Conservation (phyloP, 2,797 vertebrate species). For the Crocodylus rhombifer region DNA sequence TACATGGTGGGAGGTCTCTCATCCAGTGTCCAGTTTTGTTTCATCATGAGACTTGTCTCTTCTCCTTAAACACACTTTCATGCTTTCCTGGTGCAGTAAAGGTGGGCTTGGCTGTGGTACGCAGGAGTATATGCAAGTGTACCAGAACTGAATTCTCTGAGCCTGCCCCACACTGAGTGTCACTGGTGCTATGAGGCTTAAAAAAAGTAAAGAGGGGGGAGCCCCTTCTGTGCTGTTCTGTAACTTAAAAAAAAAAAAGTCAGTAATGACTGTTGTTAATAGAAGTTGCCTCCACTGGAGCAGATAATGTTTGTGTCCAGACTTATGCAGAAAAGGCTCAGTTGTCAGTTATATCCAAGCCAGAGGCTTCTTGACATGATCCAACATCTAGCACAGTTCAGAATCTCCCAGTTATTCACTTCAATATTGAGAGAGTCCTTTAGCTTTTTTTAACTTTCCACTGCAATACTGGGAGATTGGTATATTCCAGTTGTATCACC, state of each 20-base stretch:
- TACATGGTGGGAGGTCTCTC: accelerated
- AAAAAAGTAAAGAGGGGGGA: neutral
- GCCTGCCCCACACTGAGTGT: too few relatives aligned
- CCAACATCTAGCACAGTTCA: neutral
- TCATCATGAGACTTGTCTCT: neutral
- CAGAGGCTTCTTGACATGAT: neutral
- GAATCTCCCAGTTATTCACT: neutral
- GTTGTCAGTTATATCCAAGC: too few relatives aligned
- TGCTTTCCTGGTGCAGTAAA: neutral
- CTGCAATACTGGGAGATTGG: neutral
- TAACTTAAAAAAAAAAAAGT: neutral
- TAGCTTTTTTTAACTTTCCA: neutral
- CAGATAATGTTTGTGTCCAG: too few relatives aligned
- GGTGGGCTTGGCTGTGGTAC: neutral
- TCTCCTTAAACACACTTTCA: neutral
- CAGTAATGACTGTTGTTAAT: neutral
- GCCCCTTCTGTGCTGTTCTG: neutral
- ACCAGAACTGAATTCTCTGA: neutral
- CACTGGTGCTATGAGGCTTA: neutral
- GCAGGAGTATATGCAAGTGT: neutral
- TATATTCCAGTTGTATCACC: neutral
- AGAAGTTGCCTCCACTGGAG: neutral
- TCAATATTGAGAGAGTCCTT: neutral
- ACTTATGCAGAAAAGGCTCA: too few relatives aligned
- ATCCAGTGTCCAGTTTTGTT: neutral